Evolutionary conservation across 2,797 vertebrate species (phyloP).

Genomic region (Pseudomugil gertrudae): DNA sequence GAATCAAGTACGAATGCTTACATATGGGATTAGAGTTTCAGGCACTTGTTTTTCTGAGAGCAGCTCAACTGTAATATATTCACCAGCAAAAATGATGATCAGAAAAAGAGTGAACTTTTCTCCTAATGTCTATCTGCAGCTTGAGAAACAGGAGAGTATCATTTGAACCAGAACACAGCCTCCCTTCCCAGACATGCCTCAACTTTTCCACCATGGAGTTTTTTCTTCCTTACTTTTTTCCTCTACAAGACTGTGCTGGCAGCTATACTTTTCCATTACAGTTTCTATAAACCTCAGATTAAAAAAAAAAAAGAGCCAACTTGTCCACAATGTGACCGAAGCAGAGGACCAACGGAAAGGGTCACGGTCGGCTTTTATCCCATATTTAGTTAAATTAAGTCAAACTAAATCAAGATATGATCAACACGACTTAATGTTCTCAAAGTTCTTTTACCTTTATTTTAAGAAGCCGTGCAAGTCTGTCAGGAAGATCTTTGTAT

Average conservation of each 20-base stretch:
- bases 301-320: conserved; percentile 30
- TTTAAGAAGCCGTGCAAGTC: conserved; percentile 19
- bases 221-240: conserved; percentile 36
- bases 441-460: conserved; percentile 44
- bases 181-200: conserved; percentile 69
- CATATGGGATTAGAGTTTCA: neutral
- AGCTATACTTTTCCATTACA: conserved; percentile 75
- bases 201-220: conserved; percentile 74
- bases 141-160: conserved; percentile 25
- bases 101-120: conserved; percentile 21
- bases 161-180: conserved; percentile 58
- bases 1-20: conserved; percentile 1
- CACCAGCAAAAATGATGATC: conserved; percentile 5
- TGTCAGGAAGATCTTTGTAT: conserved; percentile 23
- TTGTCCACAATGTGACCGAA: conserved; percentile 46
- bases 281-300: conserved; percentile 16
- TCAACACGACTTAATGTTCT: neutral
- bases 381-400: conserved; percentile 1
- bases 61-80: conserved; percentile 3
- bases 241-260: conserved; percentile 62
- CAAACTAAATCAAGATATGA: neutral
- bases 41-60: neutral
- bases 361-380: conserved; percentile 25
- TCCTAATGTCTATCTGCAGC: conserved; percentile 17
- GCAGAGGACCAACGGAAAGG: conserved; percentile 18